A percentile compares a stretch with the other conserved stretches of the same genome.
These are phyloP conservation scores for Bombus fervidus DNA, from an alignment of 1,140 invertebrate species.

Conservation along the genomic window DNA sequence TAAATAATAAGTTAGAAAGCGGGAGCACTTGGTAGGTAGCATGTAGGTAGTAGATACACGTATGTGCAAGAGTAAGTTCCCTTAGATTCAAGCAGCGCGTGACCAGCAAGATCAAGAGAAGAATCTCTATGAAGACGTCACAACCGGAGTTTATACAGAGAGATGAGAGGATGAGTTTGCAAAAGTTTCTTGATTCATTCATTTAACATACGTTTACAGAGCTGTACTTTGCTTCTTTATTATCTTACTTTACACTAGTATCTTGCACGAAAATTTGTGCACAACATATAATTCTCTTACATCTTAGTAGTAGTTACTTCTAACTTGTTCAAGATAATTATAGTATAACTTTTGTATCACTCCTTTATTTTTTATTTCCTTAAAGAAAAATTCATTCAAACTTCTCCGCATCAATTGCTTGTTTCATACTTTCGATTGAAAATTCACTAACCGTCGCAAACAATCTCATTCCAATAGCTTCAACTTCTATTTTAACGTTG, in stretches of 20 bases:
- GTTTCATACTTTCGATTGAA: background rate
- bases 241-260: no score
- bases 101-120: constrained; percentile 2
- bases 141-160: background rate
- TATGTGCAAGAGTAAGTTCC: background rate
- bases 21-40: background rate
- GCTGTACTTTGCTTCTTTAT: no score
- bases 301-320: no score
- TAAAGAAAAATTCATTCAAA: no score
- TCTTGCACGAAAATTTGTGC: background rate
- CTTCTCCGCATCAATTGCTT: background rate
- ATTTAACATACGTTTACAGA: background rate
- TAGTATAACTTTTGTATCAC: no score
- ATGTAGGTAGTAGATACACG: background rate
- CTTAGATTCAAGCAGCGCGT: background rate
- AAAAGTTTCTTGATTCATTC: background rate
- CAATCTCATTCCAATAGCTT: background rate
- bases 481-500: background rate
- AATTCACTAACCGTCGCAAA: background rate
- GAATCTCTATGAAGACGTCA: background rate
- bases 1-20: background rate
- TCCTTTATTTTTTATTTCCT: no score
- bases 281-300: no score
- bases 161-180: background rate
- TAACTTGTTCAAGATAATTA: no score